Evolutionary conservation across 2,888 invertebrate genomes (phyloP).

Genomic region (Pomacea canaliculata): DNA sequence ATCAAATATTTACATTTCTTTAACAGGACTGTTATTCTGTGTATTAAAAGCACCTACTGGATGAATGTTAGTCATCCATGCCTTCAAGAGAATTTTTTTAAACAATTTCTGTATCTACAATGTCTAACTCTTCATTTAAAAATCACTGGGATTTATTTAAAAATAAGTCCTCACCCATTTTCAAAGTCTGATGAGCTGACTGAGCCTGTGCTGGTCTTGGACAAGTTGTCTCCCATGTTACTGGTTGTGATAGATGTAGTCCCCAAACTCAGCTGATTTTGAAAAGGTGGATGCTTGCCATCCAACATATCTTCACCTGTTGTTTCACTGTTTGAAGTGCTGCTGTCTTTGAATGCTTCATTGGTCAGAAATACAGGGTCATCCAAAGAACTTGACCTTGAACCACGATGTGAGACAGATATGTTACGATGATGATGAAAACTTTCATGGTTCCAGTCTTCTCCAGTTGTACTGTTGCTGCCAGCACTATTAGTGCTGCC

Average conservation of each 20-base stretch:
- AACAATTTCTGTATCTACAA: too few relatives aligned
- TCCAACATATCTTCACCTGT: background rate
- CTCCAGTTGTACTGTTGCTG: constrained; percentile 12
- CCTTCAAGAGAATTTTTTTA: too few relatives aligned
- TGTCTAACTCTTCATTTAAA: too few relatives aligned
- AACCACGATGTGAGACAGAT: background rate
- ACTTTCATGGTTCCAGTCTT: background rate
- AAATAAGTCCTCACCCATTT: background rate
- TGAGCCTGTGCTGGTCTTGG: constrained; percentile 1
- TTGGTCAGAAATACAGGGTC: background rate
- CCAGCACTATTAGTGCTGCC: constrained; percentile 11
- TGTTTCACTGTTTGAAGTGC: background rate
- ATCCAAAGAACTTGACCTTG: constrained; percentile 3
- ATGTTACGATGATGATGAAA: background rate
- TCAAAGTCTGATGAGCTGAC: constrained; percentile 1
- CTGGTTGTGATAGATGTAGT: background rate
- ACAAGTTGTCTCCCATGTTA: background rate
- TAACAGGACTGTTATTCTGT: too few relatives aligned
- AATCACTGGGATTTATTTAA: too few relatives aligned
- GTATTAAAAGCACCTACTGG: too few relatives aligned
- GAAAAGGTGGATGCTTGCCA: background rate
- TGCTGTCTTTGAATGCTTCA: background rate
- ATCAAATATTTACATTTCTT: too few relatives aligned
- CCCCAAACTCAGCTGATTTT: background rate
- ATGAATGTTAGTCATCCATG: too few relatives aligned